Evolutionary conservation across 2,888 invertebrate species (phyloP), one percentile per base, ranked within the genome.

Genomic region (Coelinius sp.): DNA sequence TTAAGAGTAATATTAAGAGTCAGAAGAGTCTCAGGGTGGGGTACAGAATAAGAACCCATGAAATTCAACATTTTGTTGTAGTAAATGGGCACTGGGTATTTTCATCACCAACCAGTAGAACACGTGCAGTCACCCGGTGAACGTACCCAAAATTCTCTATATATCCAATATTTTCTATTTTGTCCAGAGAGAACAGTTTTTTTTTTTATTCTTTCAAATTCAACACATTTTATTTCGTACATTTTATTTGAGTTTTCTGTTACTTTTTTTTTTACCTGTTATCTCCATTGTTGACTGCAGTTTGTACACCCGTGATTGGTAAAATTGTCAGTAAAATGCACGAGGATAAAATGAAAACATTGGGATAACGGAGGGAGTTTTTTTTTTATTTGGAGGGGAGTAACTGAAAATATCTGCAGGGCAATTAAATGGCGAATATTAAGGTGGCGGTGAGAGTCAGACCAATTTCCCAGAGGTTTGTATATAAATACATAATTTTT

Each of bases 401-500:
- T 62, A 66, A 66, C 12, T 17, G 38, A 41, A 68, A 59, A 56
- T 22, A 44, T 53, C 25, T 17, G 59, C 14, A 49, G 52, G 62
- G 73, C 65, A 74, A 79, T 79, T 78, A 78, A 75, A 92, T 92
- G 92, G 90, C 91, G 44, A 90, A 90, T 78, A 91, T 93, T 67
- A 92, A 92, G 84, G 90, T 93, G 80, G 92, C 91, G 17, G 90
- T 93, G 66, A 88, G 92, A 79, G 90, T 92, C 27, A 89, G 92
- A 77, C 92, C 92, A 12, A 89, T 93, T 82, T 92, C 92, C 22
- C 89, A 90, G 76, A 91, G 91, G 92, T 92, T 88, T 88, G 89
- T 82, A 68, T 49, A 17, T 38, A 46, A 53, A 25, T 53, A n/a
- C 27, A 53, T 53, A 25, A 25, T 5, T n/a, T 65, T 35, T 70